Evolutionary conservation across 2,113 vertebrate species (phyloP).

Genomic region (Pelecanus crispus): DNA sequence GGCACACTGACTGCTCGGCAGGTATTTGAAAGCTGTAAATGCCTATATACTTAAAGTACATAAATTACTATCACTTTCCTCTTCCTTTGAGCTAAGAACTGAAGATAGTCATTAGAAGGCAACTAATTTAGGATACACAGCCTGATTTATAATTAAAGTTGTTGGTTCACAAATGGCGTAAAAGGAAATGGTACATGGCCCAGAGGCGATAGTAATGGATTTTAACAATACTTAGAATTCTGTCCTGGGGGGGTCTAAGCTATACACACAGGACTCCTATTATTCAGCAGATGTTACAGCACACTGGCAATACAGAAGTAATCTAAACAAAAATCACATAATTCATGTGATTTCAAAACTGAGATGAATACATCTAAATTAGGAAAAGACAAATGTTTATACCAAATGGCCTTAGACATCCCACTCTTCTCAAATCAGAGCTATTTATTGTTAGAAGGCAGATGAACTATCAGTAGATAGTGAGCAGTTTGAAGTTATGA

Average conservation of each 20-base stretch:
- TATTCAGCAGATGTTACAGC: neutral
- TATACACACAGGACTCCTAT: neutral
- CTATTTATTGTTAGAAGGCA: conserved; percentile 10
- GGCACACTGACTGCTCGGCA: neutral
- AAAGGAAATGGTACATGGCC: neutral
- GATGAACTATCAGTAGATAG: neutral
- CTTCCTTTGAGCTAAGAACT: neutral
- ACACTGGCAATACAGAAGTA: neutral
- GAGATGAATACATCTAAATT: neutral
- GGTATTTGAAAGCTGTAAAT: neutral
- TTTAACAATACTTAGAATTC: conserved; percentile 1
- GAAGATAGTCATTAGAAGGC: neutral
- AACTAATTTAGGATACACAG: neutral
- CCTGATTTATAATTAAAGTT: conserved; percentile 45
- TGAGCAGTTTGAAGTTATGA: neutral
- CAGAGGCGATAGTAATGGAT: neutral
- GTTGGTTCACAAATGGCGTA: neutral
- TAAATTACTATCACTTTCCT: neutral
- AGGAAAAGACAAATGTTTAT: neutral
- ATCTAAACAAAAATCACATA: neutral
- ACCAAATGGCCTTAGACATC: neutral
- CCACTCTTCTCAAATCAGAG: conserved; percentile 1
- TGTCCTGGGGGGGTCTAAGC: neutral
- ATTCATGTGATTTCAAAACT: neutral
- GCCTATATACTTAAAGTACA: neutral